A percentile compares a stretch with the other conserved stretches of the same genome.
Conservation (phyloP, 1,140 invertebrate genomes). For the Tetranychus urticae region DNA sequence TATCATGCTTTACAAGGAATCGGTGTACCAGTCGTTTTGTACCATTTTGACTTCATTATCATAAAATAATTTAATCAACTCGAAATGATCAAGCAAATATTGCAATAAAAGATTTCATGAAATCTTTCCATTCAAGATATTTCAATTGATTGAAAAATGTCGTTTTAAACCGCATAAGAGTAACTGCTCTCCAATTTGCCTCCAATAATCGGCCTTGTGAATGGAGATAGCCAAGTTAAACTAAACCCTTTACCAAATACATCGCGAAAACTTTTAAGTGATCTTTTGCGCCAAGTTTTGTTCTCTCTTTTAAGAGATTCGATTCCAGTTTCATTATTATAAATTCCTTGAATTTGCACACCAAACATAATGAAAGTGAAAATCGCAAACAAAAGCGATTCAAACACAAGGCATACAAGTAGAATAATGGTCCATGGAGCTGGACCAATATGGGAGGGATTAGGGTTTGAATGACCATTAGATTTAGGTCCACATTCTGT, state of each 20-base stretch:
- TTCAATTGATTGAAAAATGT: too few relatives aligned
- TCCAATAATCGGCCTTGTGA: conserved; percentile 19
- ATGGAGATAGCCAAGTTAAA: conserved; percentile 78
- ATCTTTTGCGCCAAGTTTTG: conserved; percentile 55
- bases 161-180: conserved; percentile 1
- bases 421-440: conserved; percentile 78
- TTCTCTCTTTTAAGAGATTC: conserved; percentile 17
- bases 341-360: conserved; percentile 90
- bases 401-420: conserved; percentile 82
- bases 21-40: too few relatives aligned
- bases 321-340: conserved; percentile 73
- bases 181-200: conserved; percentile 4
- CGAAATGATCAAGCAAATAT: too few relatives aligned
- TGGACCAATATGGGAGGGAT: background rate
- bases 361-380: conserved; percentile 96
- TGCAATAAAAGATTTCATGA: too few relatives aligned
- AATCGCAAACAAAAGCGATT: conserved; percentile 87
- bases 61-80: too few relatives aligned
- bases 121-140: too few relatives aligned
- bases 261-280: conserved; percentile 76
- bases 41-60: too few relatives aligned
- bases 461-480: background rate
- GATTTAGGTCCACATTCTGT: background rate
- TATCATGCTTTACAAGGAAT: too few relatives aligned
- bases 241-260: conserved; percentile 75